Evolutionary conservation across 1,140 invertebrate genomes (phyloP).

Genomic region (Drosophila teissieri): DNA sequence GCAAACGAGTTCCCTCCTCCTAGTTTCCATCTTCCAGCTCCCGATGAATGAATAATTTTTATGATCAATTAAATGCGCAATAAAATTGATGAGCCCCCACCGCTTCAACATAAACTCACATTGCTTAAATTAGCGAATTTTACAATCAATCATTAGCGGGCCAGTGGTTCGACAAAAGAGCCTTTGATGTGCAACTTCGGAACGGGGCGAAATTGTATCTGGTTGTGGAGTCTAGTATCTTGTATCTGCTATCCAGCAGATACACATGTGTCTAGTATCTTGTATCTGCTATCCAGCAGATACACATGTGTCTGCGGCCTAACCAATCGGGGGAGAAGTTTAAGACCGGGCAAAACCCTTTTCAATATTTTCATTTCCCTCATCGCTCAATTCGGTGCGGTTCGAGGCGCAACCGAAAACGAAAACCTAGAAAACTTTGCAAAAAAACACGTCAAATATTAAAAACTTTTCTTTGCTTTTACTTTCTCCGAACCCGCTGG

Average conservation of each 20-base stretch:
- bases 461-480: slow-evolving; percentile 78
- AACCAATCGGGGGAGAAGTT: slow-evolving; percentile 57
- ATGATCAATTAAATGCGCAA: slow-evolving; percentile 81
- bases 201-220: slow-evolving; percentile 24
- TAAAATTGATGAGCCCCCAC: slow-evolving; percentile 71
- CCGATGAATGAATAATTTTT: slow-evolving; percentile 80
- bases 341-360: slow-evolving; percentile 72
- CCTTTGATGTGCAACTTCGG: slow-evolving; percentile 64
- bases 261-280: slow-evolving; percentile 32
- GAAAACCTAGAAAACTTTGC: slow-evolving; percentile 41
- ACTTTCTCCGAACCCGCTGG: slow-evolving; percentile 62
- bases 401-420: slow-evolving; percentile 39
- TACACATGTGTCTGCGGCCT: slow-evolving; percentile 60
- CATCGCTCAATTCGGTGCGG: slow-evolving; percentile 56
- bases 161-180: slow-evolving; percentile 41
- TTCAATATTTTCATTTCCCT: slow-evolving; percentile 62
- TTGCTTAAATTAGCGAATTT: slow-evolving; percentile 81
- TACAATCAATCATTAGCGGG: slow-evolving; percentile 78
- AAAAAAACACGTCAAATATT: slow-evolving; percentile 78
- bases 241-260: slow-evolving; percentile 45
- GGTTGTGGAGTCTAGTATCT: not conserved
- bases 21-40: slow-evolving; percentile 1
- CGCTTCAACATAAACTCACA: slow-evolving; percentile 70
- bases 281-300: slow-evolving; percentile 45
- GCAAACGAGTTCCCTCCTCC: slow-evolving; percentile 40